Percentiles rank a stretch among this genome's conserved stretches.
Evolutionary conservation across 2,797 vertebrate species (phyloP).

Genomic region (Merluccius polli): DNA sequence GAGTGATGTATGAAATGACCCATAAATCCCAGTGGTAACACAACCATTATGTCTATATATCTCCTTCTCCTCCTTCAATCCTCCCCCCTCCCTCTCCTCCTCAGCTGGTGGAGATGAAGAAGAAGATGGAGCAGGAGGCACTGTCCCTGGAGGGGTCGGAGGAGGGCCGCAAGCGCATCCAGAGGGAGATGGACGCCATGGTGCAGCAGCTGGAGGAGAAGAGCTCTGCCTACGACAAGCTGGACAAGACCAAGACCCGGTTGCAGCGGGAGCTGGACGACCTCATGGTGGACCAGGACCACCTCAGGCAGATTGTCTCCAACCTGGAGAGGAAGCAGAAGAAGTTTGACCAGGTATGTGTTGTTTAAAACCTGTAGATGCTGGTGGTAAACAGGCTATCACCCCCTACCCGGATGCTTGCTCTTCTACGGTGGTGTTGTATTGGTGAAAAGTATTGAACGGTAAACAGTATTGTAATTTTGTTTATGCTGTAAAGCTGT

Average conservation of each 20-base stretch:
- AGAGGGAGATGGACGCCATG: conserved; percentile 83
- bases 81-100: background rate
- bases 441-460: no score
- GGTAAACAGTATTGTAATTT: no score
- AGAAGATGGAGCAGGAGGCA: conserved; percentile 85
- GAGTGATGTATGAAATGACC: no score
- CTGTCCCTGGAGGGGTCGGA: conserved; percentile 79
- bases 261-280: conserved; percentile 96
- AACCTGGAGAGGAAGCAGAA: conserved; percentile 96
- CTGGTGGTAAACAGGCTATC: no score
- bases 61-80: background rate
- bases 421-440: no score
- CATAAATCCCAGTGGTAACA: no score
- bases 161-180: conserved; percentile 83
- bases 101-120: conserved; percentile 87
- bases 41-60: no score
- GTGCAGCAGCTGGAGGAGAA: conserved; percentile 87
- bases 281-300: conserved; percentile 86
- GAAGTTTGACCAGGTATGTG: conserved; percentile 96
- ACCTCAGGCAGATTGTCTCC: conserved; percentile 86
- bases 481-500: no score
- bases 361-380: no score
- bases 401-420: no score
- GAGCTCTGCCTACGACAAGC: conserved; percentile 83
- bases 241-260: conserved; percentile 94